A percentile compares a stretch with the other conserved stretches of the same genome.
These are phyloP conservation scores for Anoplophora glabripennis DNA, from an alignment of 1,140 invertebrate genomes.

Conservation along the genomic window DNA sequence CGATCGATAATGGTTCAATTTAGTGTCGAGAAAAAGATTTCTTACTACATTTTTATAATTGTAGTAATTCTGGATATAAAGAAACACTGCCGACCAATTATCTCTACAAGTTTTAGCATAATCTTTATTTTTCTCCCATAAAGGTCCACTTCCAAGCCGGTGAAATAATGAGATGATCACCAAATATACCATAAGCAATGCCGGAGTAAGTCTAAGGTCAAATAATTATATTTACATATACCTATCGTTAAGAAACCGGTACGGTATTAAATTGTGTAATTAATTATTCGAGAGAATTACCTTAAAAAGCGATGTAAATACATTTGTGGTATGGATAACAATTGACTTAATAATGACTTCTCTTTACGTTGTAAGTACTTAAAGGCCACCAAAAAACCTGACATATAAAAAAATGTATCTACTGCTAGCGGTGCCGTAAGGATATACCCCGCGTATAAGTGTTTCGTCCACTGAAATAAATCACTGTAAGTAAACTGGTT, in stretches of 20 bases:
- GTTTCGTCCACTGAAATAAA: conserved; percentile 1
- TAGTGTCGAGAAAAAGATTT: background rate
- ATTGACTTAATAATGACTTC: conserved; percentile 21
- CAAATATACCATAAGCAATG: conserved; percentile 31
- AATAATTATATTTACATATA: no score
- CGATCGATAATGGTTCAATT: no score
- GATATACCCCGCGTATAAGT: conserved; percentile 22
- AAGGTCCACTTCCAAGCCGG: conserved; percentile 29
- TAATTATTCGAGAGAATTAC: conserved; percentile 30
- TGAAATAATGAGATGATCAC: conserved; percentile 28
- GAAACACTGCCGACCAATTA: conserved; percentile 36
- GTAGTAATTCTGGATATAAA: conserved; percentile 43
- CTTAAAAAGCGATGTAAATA: conserved; percentile 39
- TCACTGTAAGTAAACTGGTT: background rate
- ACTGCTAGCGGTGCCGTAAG: conserved; percentile 27
- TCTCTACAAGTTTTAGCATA: conserved; percentile 24
- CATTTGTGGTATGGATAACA: conserved; percentile 29
- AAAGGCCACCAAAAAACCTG: conserved; percentile 38
- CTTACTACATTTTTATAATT: conserved; percentile 43
- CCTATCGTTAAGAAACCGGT: no score
- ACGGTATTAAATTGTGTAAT: no score
- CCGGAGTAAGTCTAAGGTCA: conserved; percentile 35
- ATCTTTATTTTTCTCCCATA: conserved; percentile 15
- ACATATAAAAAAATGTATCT: conserved; percentile 41
- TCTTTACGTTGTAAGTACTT: conserved; percentile 34